Conservation (phyloP, 2,888 invertebrate genomes). For the Stenichneumon culpator region DNA sequence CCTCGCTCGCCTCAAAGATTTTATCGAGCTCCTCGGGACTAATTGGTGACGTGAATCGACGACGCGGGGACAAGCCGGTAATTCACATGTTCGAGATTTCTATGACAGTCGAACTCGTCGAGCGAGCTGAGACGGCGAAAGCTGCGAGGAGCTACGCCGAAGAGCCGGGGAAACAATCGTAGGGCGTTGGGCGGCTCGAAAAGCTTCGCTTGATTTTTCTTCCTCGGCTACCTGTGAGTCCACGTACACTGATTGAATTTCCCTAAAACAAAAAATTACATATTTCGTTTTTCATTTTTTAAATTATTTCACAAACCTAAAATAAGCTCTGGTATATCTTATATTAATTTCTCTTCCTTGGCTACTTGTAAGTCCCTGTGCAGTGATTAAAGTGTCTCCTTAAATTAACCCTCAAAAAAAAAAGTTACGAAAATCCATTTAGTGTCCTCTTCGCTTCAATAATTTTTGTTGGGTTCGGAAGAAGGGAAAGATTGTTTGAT, state of each 20-base stretch:
- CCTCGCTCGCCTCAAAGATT: not conserved
- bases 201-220: constrained; percentile 10
- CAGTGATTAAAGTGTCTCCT: too few relatives aligned
- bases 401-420: too few relatives aligned
- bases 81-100: constrained; percentile 67
- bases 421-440: too few relatives aligned
- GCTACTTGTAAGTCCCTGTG: constrained; percentile 9
- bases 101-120: constrained; percentile 56
- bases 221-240: constrained; percentile 20
- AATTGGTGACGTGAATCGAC: constrained; percentile 58
- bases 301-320: not conserved
- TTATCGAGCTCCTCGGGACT: constrained; percentile 4
- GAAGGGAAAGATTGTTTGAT: too few relatives aligned
- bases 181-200: constrained; percentile 1
- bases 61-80: constrained; percentile 32
- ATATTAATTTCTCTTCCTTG: not conserved
- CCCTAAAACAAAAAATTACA: not conserved
- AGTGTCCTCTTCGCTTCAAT: too few relatives aligned
- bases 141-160: constrained; percentile 29
- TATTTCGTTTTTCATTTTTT: not conserved
- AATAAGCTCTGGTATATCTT: not conserved
- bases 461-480: too few relatives aligned
- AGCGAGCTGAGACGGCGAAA: constrained; percentile 39
- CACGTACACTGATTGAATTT: not conserved
- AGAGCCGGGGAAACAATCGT: constrained; percentile 52